phyloP scores from a whole-genome alignment of 2,113 vertebrate species.

The Pollachius pollachius region DNA sequence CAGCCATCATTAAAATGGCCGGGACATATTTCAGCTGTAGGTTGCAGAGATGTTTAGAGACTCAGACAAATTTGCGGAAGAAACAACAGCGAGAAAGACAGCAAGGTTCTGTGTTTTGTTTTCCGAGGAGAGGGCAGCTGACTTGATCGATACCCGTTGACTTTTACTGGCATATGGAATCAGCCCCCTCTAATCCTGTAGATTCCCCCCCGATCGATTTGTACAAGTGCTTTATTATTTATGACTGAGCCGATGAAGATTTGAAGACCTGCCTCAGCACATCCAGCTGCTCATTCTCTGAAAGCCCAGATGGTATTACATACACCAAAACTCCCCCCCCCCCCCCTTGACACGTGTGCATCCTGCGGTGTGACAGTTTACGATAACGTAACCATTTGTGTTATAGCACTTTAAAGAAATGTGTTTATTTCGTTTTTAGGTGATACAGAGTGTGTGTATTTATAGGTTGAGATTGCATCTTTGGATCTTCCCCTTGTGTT shows the following conservation, averaged over 20 bases:
- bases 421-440: background rate
- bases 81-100: background rate
- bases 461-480: background rate
- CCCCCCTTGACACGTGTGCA: too few species aligned
- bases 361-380: too few species aligned
- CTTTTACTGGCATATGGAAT: constrained; percentile 25
- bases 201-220: constrained; percentile 53
- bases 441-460: background rate
- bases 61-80: too few species aligned
- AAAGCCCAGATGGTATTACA: constrained; percentile 16
- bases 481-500: constrained; percentile 3
- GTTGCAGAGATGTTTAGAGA: too few species aligned
- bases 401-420: too few species aligned
- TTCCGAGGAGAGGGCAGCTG: constrained; percentile 1
- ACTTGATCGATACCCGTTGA: constrained; percentile 8
- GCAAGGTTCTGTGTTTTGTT: background rate
- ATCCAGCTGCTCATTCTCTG: constrained; percentile 8
- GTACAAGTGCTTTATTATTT: constrained; percentile 57
- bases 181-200: constrained; percentile 40
- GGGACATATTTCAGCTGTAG: too few species aligned
- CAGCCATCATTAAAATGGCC: too few species aligned
- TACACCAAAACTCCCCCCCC: too few species aligned
- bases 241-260: constrained; percentile 51
- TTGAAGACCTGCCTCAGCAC: constrained; percentile 41
- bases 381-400: too few species aligned